phyloP scores from a whole-genome alignment of 2,888 invertebrate genomes.

The Meta bourneti region DNA sequence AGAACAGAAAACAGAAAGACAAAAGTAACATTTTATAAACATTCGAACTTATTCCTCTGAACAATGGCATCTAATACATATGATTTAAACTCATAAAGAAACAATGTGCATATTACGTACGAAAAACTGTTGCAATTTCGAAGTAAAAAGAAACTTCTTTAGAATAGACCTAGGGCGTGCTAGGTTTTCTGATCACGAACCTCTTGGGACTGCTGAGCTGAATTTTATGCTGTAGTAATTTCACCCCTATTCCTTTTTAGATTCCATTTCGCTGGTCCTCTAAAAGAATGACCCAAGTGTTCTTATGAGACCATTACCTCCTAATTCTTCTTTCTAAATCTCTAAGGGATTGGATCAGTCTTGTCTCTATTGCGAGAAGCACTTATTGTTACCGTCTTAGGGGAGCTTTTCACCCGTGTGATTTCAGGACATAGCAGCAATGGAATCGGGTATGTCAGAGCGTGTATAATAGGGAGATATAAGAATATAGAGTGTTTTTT shows the following conservation, averaged over 20 bases:
- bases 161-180: not conserved
- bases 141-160: not conserved
- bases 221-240: conserved; percentile 7
- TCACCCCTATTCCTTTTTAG: not conserved
- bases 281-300: conserved; percentile 6
- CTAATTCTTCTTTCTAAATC: conserved; percentile 35
- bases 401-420: not conserved
- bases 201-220: not conserved
- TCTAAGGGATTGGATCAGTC: not conserved
- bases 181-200: conserved; percentile 16
- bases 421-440: not conserved
- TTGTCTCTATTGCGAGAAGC: conserved; percentile 2
- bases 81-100: not conserved
- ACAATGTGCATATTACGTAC: not conserved
- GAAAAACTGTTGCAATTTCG: not conserved
- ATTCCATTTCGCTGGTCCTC: conserved; percentile 1
- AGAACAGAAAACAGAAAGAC: too few relatives aligned
- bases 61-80: not conserved
- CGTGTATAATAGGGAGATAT: too few relatives aligned
- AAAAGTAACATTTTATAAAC: not conserved
- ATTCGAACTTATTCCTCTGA: not conserved
- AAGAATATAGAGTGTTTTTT: too few relatives aligned
- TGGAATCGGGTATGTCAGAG: too few relatives aligned
- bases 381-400: not conserved
- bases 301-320: conserved; percentile 43